These are phyloP conservation scores for Ophion slaviceki DNA, from an alignment of 2,888 invertebrate genomes.

Conservation along the genomic window DNA sequence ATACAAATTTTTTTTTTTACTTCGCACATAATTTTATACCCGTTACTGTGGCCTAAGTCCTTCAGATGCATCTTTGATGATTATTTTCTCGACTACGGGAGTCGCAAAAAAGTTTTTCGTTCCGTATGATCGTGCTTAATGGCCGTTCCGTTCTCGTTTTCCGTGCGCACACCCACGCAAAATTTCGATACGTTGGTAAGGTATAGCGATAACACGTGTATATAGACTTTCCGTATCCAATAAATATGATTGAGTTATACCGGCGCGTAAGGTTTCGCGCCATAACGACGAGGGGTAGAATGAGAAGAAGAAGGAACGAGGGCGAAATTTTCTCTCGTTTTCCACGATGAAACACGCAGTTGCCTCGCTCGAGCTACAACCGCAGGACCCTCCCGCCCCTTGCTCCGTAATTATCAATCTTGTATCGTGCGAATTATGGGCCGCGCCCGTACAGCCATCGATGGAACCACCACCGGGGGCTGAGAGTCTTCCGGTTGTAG, in stretches of 20 bases:
- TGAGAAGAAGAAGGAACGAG: not conserved
- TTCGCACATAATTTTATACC: too few relatives aligned
- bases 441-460: constrained; percentile 14
- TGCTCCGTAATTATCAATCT: constrained; percentile 54
- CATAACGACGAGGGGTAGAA: not conserved
- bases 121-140: not conserved
- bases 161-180: not conserved
- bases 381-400: not conserved
- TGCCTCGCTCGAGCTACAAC: constrained; percentile 18
- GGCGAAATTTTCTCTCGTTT: constrained; percentile 14
- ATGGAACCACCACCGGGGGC: not conserved
- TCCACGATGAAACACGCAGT: constrained; percentile 21
- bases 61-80: too few relatives aligned
- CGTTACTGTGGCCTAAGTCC: too few relatives aligned
- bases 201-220: constrained; percentile 36
- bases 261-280: constrained; percentile 26
- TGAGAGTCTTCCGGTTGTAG: constrained; percentile 3
- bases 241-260: constrained; percentile 64
- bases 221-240: constrained; percentile 48
- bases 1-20: too few relatives aligned
- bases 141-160: constrained; percentile 14
- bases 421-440: constrained; percentile 52
- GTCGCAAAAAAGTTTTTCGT: too few relatives aligned
- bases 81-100: too few relatives aligned
- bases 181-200: constrained; percentile 3